These are phyloP conservation scores for Dascyllus trimaculatus DNA, from an alignment of 2,113 vertebrate species.

Conservation along the genomic window DNA sequence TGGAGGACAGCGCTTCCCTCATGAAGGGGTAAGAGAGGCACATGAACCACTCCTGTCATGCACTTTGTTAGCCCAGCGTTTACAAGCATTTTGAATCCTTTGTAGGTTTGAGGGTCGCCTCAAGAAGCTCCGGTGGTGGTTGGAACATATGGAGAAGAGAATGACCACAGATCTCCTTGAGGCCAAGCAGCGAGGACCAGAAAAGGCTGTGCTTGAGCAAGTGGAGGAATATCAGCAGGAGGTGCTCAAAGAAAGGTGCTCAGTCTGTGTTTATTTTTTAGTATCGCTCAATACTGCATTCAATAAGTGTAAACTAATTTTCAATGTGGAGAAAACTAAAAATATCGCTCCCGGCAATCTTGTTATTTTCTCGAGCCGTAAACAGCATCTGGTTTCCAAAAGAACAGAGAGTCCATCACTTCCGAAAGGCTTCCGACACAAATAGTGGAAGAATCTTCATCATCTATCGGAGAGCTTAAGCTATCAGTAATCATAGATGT, in stretches of 20 bases:
- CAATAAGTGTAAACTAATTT: too few species aligned
- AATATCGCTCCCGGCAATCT: too few species aligned
- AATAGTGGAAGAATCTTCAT: too few species aligned
- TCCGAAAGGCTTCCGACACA: too few species aligned
- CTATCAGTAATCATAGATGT: too few species aligned
- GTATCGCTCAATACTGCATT: neutral
- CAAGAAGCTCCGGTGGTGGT: constrained; percentile 91
- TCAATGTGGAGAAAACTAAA: too few species aligned
- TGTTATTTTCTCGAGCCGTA: too few species aligned
- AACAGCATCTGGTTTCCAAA: too few species aligned
- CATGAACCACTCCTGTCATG: neutral
- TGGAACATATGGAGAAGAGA: constrained; percentile 91
- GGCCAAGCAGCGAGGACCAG: constrained; percentile 87
- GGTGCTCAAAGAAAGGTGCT: constrained; percentile 91
- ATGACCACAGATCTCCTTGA: constrained; percentile 89
- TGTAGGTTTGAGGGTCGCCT: constrained; percentile 92
- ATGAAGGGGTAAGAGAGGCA: constrained; percentile 80
- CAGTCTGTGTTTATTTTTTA: neutral
- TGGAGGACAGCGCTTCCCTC: constrained; percentile 90
- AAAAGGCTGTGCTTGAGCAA: constrained; percentile 91
- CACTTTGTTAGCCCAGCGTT: neutral
- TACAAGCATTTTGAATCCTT: neutral
- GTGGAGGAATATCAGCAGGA: constrained; percentile 93
- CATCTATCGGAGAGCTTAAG: too few species aligned
- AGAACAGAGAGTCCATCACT: too few species aligned